A percentile compares a stretch with the other conserved stretches of the same genome.
These are phyloP conservation scores for Anolis carolinensis DNA, from an alignment of 2,113 vertebrate species.

Conservation along the genomic window DNA sequence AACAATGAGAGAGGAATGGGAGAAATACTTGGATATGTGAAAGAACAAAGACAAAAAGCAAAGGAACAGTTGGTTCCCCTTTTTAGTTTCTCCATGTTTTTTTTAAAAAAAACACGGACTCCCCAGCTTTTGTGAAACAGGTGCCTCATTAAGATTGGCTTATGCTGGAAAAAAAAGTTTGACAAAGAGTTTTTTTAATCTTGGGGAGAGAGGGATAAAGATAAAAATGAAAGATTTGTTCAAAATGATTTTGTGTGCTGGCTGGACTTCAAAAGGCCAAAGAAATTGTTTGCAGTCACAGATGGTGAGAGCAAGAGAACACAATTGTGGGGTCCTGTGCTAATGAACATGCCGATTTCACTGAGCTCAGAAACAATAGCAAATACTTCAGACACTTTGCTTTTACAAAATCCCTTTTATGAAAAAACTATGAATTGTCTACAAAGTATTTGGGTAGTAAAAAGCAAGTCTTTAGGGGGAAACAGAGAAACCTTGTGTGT, in stretches of 20 bases:
- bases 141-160: constrained; percentile 60
- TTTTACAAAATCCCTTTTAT: constrained; percentile 14
- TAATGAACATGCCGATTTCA: constrained; percentile 60
- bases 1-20: not conserved
- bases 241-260: constrained; percentile 51
- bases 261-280: constrained; percentile 64
- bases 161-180: constrained; percentile 17
- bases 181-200: not conserved
- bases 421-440: constrained; percentile 13
- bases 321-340: constrained; percentile 31
- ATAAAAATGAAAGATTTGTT: constrained; percentile 57
- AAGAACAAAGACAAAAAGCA: constrained; percentile 11
- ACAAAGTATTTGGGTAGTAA: not conserved
- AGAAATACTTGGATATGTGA: not conserved
- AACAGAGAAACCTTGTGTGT: not conserved
- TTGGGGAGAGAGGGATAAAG: constrained; percentile 23
- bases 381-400: constrained; percentile 40
- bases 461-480: not conserved
- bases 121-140: constrained; percentile 36
- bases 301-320: constrained; percentile 62
- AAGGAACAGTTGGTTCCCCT: constrained; percentile 4
- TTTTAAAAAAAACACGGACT: not conserved
- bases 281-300: constrained; percentile 69
- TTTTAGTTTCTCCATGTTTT: not conserved
- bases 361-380: constrained; percentile 58